Evolutionary conservation across 2,113 vertebrate species (phyloP).

Genomic region (Calypte anna): DNA sequence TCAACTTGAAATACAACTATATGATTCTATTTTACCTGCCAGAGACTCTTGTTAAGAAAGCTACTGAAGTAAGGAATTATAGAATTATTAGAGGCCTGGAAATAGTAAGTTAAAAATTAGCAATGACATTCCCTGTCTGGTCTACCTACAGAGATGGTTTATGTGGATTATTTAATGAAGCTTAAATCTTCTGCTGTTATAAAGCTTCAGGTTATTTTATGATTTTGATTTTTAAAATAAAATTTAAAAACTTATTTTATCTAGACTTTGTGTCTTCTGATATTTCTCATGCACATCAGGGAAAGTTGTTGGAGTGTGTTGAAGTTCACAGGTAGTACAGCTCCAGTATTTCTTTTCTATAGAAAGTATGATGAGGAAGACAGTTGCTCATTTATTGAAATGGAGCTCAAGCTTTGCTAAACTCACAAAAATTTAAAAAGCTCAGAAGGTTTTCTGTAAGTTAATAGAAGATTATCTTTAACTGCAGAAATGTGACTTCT

Average conservation of each 20-base stretch:
- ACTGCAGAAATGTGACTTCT: background rate
- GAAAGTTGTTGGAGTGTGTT: background rate
- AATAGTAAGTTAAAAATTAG: background rate
- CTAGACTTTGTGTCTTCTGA: background rate
- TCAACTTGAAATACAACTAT: background rate
- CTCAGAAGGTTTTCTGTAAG: background rate
- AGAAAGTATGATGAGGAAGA: background rate
- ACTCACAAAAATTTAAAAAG: background rate
- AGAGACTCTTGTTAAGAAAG: background rate
- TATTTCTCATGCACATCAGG: background rate
- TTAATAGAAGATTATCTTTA: background rate
- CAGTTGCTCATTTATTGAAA: background rate
- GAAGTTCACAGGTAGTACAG: background rate
- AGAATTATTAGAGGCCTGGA: background rate
- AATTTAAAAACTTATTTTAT: background rate
- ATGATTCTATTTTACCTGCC: background rate
- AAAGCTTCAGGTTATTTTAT: fast-evolving
- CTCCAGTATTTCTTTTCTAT: background rate
- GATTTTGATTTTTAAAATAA: background rate
- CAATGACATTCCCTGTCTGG: background rate
- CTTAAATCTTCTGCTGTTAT: background rate
- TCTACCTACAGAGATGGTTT: background rate
- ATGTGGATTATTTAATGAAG: background rate
- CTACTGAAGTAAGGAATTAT: background rate
- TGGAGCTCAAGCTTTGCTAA: background rate